Percentiles rank a stretch among this genome's conserved stretches.
These are phyloP conservation scores for Sebastolobus altivelis DNA, from an alignment of 2,797 vertebrate species.

Conservation along the genomic window DNA sequence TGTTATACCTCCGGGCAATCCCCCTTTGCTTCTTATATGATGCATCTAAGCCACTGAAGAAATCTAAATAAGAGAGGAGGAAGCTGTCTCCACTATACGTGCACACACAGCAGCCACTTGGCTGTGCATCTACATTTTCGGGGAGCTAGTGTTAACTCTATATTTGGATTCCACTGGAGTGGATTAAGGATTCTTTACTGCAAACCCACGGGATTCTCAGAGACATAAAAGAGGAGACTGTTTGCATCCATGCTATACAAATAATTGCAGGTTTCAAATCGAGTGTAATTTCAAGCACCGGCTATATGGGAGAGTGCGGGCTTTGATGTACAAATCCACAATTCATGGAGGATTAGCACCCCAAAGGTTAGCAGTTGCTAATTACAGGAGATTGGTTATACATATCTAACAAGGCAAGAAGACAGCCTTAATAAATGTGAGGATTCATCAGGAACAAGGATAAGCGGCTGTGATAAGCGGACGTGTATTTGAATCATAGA, in stretches of 20 bases:
- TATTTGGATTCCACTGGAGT: constrained; percentile 89
- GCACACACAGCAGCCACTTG: constrained; percentile 72
- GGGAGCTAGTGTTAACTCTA: constrained; percentile 84
- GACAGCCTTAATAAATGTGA: constrained; percentile 85
- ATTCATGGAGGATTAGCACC: constrained; percentile 89
- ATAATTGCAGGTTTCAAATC: constrained; percentile 89
- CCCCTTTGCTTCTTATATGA: constrained; percentile 60
- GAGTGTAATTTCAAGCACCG: constrained; percentile 86
- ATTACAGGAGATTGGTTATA: constrained; percentile 88
- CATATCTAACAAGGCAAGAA: constrained; percentile 86
- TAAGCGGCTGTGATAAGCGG: constrained; percentile 78
- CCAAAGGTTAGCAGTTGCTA: constrained; percentile 90
- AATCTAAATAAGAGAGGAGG: constrained; percentile 63
- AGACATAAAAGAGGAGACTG: constrained; percentile 87
- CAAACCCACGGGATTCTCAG: constrained; percentile 87
- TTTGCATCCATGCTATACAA: constrained; percentile 88
- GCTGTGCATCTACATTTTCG: constrained; percentile 79
- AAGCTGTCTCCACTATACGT: constrained; percentile 69
- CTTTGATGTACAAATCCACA: constrained; percentile 92
- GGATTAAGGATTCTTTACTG: constrained; percentile 88
- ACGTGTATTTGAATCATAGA: constrained; percentile 69
- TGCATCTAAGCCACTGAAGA: constrained; percentile 77
- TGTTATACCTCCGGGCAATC: constrained; percentile 60
- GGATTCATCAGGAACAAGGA: constrained; percentile 83
- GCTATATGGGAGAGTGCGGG: constrained; percentile 82